Percentiles rank a stretch among this genome's conserved stretches.
These are phyloP conservation scores for Zaprionus inermis DNA, from an alignment of 1,140 invertebrate species.

Conservation along the genomic window DNA sequence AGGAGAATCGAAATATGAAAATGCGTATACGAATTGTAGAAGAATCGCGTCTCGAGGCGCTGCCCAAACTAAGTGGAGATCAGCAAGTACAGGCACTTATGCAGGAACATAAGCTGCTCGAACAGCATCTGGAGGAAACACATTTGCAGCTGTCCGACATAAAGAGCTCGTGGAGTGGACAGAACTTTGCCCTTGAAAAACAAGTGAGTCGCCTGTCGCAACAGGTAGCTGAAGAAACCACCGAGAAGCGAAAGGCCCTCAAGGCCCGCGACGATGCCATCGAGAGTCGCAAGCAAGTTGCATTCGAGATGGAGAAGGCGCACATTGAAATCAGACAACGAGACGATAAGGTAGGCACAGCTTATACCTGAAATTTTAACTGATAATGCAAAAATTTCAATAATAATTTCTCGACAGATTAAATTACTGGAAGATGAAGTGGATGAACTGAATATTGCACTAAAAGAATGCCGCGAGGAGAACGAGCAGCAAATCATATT, in stretches of 20 bases:
- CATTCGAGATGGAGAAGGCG: conserved; percentile 89
- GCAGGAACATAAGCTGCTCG: conserved; percentile 88
- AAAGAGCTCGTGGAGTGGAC: conserved; percentile 94
- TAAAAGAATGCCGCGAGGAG: conserved; percentile 87
- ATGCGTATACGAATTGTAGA: conserved; percentile 88
- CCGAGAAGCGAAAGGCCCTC: conserved; percentile 90
- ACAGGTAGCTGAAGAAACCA: conserved; percentile 92
- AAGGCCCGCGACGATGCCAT: conserved; percentile 88
- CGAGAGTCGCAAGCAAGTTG: conserved; percentile 87
- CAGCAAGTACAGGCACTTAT: conserved; percentile 85
- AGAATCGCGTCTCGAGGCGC: conserved; percentile 77
- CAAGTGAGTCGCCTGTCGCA: conserved; percentile 91
- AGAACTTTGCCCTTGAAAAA: conserved; percentile 93
- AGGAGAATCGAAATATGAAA: conserved; percentile 87
- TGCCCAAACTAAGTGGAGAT: conserved; percentile 85
- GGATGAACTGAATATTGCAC: conserved; percentile 87
- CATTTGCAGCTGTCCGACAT: conserved; percentile 94
- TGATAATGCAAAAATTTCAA: not conserved
- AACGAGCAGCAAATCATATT: conserved; percentile 88
- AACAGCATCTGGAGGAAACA: conserved; percentile 92
- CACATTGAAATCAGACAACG: conserved; percentile 89
- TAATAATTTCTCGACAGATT: conserved; percentile 68
- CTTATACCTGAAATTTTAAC: not conserved
- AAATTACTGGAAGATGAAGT: conserved; percentile 87
- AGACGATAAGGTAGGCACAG: conserved; percentile 87